A percentile compares a stretch with the other conserved stretches of the same genome.
phyloP scores from a whole-genome alignment of 2,888 invertebrate species.

The Andrena bicolor region DNA sequence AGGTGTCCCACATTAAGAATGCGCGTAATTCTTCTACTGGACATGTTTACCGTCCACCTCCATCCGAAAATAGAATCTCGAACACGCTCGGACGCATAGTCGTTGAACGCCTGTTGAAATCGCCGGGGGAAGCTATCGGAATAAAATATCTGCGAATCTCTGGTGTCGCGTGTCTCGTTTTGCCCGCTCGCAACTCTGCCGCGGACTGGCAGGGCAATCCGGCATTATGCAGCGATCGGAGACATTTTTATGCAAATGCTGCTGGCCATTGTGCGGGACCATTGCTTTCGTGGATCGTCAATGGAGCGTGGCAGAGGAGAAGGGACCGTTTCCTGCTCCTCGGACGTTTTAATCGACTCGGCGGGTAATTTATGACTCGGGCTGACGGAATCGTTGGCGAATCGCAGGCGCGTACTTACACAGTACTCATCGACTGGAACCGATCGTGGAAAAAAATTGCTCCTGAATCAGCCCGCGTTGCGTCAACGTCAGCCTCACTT shows the following conservation, averaged over 20 bases:
- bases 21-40: background rate
- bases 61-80: conserved; percentile 3
- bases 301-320: conserved; percentile 11
- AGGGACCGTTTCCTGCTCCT: conserved; percentile 15
- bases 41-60: background rate
- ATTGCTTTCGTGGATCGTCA: conserved; percentile 41
- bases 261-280: conserved; percentile 42
- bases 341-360: conserved; percentile 57
- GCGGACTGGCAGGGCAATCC: conserved; percentile 11
- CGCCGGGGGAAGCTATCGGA: background rate
- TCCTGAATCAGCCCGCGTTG: conserved; percentile 32
- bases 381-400: conserved; percentile 4
- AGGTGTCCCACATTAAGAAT: background rate
- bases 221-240: conserved; percentile 26
- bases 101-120: background rate
- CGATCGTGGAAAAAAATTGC: conserved; percentile 17
- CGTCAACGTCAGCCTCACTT: conserved; percentile 28
- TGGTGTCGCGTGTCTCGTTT: background rate
- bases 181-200: conserved; percentile 11
- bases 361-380: conserved; percentile 37
- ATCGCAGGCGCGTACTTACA: conserved; percentile 20
- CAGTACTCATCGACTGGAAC: conserved; percentile 13
- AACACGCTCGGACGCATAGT: background rate
- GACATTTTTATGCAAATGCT: conserved; percentile 64
- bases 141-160: background rate